A percentile compares a stretch with the other conserved stretches of the same genome.
Conservation (phyloP, 2,113 vertebrate species). For the Heterotis niloticus region DNA sequence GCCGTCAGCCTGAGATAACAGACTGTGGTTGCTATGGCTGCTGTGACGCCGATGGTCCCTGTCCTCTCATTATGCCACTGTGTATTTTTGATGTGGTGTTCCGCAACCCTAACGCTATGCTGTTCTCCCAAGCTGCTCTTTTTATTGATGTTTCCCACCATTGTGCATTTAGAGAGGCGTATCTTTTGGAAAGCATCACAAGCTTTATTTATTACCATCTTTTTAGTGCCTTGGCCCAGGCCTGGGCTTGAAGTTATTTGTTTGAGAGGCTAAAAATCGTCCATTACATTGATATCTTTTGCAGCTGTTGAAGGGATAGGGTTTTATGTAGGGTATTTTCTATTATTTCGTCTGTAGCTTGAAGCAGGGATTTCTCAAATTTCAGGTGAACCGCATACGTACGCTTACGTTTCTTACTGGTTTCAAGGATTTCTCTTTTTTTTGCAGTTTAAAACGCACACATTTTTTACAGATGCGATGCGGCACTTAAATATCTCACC, state of each 20-base stretch:
- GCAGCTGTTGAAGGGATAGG: constrained; percentile 2
- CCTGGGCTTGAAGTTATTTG: constrained; percentile 13
- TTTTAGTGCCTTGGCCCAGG: constrained; percentile 17
- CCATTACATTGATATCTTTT: constrained; percentile 19
- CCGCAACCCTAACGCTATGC: too few relatives aligned
- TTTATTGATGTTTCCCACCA: constrained; percentile 20
- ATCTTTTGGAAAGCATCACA: constrained; percentile 24
- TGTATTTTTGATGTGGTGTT: background rate
- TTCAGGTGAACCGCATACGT: background rate
- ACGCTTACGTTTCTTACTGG: too few relatives aligned
- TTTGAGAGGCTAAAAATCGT: constrained; percentile 15
- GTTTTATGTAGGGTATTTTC: background rate
- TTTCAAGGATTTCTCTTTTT: too few relatives aligned
- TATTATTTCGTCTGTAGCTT: background rate
- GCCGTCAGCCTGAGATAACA: background rate
- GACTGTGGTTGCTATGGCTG: background rate
- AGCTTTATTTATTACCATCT: constrained; percentile 15
- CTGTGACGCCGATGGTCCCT: background rate
- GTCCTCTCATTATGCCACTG: background rate
- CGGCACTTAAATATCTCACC: background rate
- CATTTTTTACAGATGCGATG: too few relatives aligned
- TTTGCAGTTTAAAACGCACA: too few relatives aligned
- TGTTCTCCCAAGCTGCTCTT: background rate
- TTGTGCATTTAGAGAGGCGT: constrained; percentile 15
- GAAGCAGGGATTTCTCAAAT: background rate